These are phyloP conservation scores for Patella depressa DNA, from an alignment of 2,888 invertebrate species.

Conservation along the genomic window DNA sequence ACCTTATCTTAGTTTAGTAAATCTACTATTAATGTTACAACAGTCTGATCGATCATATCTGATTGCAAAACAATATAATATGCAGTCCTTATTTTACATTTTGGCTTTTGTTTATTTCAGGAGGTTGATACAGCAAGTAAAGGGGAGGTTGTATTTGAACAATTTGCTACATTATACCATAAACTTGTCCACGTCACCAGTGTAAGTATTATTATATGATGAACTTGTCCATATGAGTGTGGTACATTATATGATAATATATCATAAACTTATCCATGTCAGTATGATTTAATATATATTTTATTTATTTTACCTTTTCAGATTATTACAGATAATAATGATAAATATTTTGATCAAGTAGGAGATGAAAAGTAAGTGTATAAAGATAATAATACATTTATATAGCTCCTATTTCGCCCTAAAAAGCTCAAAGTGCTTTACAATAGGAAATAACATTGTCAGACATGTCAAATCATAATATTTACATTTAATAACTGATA, in stretches of 20 bases:
- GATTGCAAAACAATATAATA: constrained; percentile 81
- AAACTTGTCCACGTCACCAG: constrained; percentile 85
- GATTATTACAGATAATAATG: constrained; percentile 76
- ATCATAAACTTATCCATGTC: not conserved
- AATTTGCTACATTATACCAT: constrained; percentile 87
- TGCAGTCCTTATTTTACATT: constrained; percentile 64
- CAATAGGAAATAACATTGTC: too few relatives aligned
- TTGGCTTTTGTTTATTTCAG: constrained; percentile 75
- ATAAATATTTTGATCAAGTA: constrained; percentile 46
- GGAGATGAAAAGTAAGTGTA: constrained; percentile 47
- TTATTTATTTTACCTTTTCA: constrained; percentile 62
- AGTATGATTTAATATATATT: not conserved
- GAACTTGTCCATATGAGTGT: not conserved
- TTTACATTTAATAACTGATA: too few relatives aligned
- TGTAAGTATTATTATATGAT: constrained; percentile 74
- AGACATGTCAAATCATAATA: too few relatives aligned
- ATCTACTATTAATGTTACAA: too few relatives aligned
- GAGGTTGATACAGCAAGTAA: constrained; percentile 82
- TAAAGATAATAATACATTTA: not conserved
- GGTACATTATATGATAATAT: not conserved
- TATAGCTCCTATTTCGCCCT: too few relatives aligned
- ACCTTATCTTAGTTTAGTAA: too few relatives aligned
- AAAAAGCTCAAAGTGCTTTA: too few relatives aligned
- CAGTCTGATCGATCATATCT: too few relatives aligned
- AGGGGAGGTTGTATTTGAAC: constrained; percentile 91